Conservation (phyloP, 2,888 invertebrate species). For the Rhorus exstirpatorius region DNA sequence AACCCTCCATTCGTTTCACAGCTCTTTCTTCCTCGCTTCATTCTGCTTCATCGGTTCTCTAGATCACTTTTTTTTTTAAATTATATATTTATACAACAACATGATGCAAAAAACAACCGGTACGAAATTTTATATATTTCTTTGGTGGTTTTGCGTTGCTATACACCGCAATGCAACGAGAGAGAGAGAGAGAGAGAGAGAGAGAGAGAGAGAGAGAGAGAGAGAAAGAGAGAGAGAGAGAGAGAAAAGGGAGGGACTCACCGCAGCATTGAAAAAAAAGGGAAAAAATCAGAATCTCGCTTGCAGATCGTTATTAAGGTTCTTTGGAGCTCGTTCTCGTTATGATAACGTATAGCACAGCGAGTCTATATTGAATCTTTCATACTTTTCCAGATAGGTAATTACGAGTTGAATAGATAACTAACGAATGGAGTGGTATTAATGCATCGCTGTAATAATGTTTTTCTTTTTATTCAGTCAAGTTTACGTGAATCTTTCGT, state of each 20-base stretch:
- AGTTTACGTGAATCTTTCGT: no score
- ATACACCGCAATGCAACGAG: conserved; percentile 47
- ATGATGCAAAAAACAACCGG: conserved; percentile 30
- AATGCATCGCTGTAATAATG: no score
- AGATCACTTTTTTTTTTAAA: background rate
- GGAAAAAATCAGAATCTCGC: background rate
- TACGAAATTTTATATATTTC: conserved; percentile 59
- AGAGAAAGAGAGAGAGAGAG: background rate
- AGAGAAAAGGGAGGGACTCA: conserved; percentile 18
- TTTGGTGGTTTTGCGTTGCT: conserved; percentile 53
- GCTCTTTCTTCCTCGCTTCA: conserved; percentile 28
- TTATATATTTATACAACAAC: background rate
- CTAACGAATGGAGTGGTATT: no score
- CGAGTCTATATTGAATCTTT: conserved; percentile 28
- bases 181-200: background rate
- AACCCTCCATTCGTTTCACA: conserved; percentile 34
- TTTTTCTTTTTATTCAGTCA: no score
- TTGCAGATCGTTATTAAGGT: conserved; percentile 56
- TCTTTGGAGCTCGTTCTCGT: conserved; percentile 43
- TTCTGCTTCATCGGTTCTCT: background rate
- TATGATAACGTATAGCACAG: conserved; percentile 32
- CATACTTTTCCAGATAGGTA: background rate
- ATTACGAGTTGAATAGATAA: no score
- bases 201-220: background rate
- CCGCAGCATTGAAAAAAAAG: conserved; percentile 33